Base-by-base conservation (phyloP, 2,888 invertebrate genomes). In the Caenorhabditis japonica region DNA sequence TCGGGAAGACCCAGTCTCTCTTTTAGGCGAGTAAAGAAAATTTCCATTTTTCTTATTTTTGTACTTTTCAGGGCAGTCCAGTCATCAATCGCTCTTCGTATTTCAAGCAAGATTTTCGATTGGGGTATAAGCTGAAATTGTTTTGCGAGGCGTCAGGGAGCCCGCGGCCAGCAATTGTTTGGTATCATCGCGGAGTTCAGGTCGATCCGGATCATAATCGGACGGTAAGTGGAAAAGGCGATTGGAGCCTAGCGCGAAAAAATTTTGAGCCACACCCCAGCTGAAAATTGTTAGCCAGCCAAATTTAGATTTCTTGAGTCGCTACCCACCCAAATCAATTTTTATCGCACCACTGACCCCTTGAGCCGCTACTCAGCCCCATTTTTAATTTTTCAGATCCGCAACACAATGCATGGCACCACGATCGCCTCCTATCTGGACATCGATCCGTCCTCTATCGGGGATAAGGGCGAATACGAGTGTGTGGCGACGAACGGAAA, bases 101-200 rank as follows among this genome's bases (percentile, higher is more conserved):
- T 55, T 82, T 81, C 74, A 61, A 74, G 5, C 79, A 80, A 38
- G 62, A 70, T 19, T 82, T 76, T 52, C 72, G 75, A 15, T 89
- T 95, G 85, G 95, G 95, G 0, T 94, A 95, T 88, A 95, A 95
- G 89, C 94, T 95, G 79, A 93, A 94, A 13, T 94, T 95, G 88
- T 90, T 95, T 62, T 95, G 95, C 88, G 93, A 93, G 44, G 94
- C 95, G 0, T 92, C 92, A 86, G 95, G 95, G 0, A 92, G 92
- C 79, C 95, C 95, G 0, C 90, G 94, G 51, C 95, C 95, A 0
- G 92, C 93, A 78, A 94, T 95, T 77, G 94, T 94, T 7, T 95
- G 95, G 95, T 94, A 93, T 88, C 95, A 95, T 88, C 94, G 95
- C 88, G 94, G 94, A 30, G 92, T 93, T 19, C 95, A 95, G 89